These are phyloP conservation scores for Cryptoblepharus egeriae DNA, from an alignment of 2,797 vertebrate species.

Conservation along the genomic window DNA sequence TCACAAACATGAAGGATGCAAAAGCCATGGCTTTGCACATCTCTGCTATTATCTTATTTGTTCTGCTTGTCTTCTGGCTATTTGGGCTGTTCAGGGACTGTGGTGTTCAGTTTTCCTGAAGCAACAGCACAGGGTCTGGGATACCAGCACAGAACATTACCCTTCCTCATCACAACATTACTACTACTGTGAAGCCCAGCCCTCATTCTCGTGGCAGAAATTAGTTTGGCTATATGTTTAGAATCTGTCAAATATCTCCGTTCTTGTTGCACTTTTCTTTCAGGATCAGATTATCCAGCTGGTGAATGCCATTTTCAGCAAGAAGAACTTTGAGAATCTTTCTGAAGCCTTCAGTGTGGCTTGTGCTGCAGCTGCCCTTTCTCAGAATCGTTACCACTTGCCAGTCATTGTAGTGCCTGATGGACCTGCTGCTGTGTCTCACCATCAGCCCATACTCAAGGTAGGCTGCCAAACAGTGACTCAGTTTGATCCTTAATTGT, in stretches of 20 bases:
- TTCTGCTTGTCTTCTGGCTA: no score
- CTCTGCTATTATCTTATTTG: no score
- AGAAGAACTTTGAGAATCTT: constrained; percentile 92
- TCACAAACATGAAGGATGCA: neutral
- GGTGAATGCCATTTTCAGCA: constrained; percentile 95
- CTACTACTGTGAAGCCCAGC: no score
- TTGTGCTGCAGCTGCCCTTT: constrained; percentile 85
- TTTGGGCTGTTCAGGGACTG: no score
- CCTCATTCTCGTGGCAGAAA: no score
- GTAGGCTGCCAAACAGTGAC: constrained; percentile 69
- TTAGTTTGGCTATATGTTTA: neutral
- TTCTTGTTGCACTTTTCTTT: constrained; percentile 19
- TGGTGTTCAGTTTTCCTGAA: neutral
- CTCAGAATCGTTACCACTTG: constrained; percentile 91
- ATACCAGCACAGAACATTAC: neutral
- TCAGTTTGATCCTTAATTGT: neutral
- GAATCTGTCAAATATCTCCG: neutral
- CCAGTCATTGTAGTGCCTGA: constrained; percentile 87
- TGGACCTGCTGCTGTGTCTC: constrained; percentile 88
- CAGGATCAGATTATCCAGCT: constrained; percentile 97
- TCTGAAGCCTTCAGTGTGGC: constrained; percentile 94
- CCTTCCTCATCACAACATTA: no score
- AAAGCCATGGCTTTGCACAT: neutral
- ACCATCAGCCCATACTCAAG: constrained; percentile 89
- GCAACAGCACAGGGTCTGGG: neutral